Evolutionary conservation across 2,888 invertebrate species (phyloP).

Genomic region (Drosophila setosimentum): DNA sequence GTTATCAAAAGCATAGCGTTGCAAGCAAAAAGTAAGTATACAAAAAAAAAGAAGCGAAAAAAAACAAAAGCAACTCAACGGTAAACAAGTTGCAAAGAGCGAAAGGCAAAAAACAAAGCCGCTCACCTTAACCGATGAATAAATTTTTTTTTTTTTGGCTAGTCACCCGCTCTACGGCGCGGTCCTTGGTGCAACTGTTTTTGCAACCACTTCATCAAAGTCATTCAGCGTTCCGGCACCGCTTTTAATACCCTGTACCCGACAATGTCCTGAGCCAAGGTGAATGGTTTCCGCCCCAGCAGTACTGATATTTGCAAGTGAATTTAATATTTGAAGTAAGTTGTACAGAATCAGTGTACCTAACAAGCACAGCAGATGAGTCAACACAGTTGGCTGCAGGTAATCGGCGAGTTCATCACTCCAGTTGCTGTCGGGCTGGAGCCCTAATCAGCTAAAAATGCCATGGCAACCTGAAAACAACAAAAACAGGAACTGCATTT

Average conservation of each 20-base stretch:
- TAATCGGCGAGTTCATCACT: conserved; percentile 24
- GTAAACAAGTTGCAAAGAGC: conserved; percentile 74
- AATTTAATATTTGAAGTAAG: not conserved
- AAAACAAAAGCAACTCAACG: conserved; percentile 38
- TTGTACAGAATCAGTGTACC: not conserved
- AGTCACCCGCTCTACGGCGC: not conserved
- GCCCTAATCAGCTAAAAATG: conserved; percentile 76
- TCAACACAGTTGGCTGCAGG: conserved; percentile 9
- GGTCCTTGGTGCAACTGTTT: conserved; percentile 38
- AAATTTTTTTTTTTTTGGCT: conserved; percentile 25
- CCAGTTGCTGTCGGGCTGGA: conserved; percentile 1
- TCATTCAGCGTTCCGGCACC: conserved; percentile 63
- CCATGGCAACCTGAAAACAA: conserved; percentile 60
- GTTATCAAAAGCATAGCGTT: conserved; percentile 45
- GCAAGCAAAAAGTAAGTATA: conserved; percentile 22
- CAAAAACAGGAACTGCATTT: conserved; percentile 17
- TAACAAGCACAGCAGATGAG: not conserved
- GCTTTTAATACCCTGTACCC: conserved; percentile 47
- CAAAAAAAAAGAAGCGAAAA: conserved; percentile 6
- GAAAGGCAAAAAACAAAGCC: conserved; percentile 67
- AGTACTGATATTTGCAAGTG: not conserved
- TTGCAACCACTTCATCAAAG: conserved; percentile 76
- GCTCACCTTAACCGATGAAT: conserved; percentile 64
- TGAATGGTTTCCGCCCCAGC: conserved; percentile 3
- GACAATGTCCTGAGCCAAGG: not conserved